Percentiles rank a stretch among this genome's conserved stretches.
phyloP scores from a whole-genome alignment of 1,140 invertebrate species.

The Melanaphis sacchari region DNA sequence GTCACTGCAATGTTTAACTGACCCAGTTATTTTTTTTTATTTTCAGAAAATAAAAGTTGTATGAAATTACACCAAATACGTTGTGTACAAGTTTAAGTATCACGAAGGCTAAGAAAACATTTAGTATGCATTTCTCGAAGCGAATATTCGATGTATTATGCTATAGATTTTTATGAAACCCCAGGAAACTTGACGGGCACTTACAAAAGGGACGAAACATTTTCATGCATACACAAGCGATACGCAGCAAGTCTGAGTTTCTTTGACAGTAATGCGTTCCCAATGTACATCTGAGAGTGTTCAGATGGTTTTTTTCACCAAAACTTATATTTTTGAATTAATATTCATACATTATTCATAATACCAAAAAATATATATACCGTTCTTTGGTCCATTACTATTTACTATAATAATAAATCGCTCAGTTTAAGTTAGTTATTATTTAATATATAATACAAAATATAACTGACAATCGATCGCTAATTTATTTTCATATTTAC shows the following conservation, averaged over 20 bases:
- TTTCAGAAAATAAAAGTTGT: not conserved
- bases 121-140: not conserved
- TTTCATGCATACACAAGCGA: conserved; percentile 6
- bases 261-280: conserved; percentile 45
- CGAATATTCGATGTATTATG: not conserved
- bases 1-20: conserved; percentile 39
- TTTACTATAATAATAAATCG: not conserved
- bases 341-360: conserved; percentile 37
- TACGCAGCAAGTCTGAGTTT: conserved; percentile 23
- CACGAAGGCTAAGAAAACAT: conserved; percentile 13
- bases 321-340: conserved; percentile 31
- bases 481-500: not conserved
- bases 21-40: conserved; percentile 36
- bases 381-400: not conserved
- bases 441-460: not conserved
- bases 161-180: not conserved
- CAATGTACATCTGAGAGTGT: conserved; percentile 36
- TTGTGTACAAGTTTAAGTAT: not conserved
- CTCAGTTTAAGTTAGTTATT: not conserved
- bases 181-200: conserved; percentile 25
- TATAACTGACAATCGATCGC: not conserved
- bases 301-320: conserved; percentile 3
- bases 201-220: conserved; percentile 24
- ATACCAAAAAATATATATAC: not conserved
- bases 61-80: conserved; percentile 32